Evolutionary conservation across 2,113 vertebrate species (phyloP), one percentile per base, ranked within the genome.

Genomic region (Gracilinanus agilis): DNA sequence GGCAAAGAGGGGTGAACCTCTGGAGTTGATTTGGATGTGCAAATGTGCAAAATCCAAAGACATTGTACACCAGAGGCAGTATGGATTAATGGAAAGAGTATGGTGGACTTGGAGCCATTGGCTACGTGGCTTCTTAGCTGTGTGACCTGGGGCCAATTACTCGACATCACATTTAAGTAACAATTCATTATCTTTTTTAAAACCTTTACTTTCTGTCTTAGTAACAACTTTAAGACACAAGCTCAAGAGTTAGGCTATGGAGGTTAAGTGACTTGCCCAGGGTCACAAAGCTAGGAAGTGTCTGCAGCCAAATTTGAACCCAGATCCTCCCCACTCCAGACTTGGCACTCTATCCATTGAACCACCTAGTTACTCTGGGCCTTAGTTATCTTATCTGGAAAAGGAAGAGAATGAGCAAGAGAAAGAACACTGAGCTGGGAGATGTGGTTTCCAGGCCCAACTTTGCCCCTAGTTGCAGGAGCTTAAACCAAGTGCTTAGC

Each of bases 111-210:
- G 27, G 89, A 34, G 89, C 44, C 89, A 7, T 27, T 9, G 7
- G 27, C 44, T 29, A 1, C 67, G 7, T 0, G 7, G n/a, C 4
- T 83, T 29, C 89, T 56, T 29, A 19, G 0, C 0, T 7, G 24
- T 40, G 34, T 3, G 21, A 67, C 29, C 53, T 9, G 56, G 34
- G 25, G 44, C 3, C 25, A 0, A 56, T 44, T 34, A 67, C 23
- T 10, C 19, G 25, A 12, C 53, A 54, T 44, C 40, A 49, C 49
- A 49, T 3, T 49, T 49, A 49, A 49, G 49, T 49, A 49, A 49
- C 49, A 49, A 49, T 49, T 49, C 2, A 49, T 49, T 2, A 49
- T 49, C 49, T 49, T 49, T 49, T 49, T 3, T 3, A 49, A 49
- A 49, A 49, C 5, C 49, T 49, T 49, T 49, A 49, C 49, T 49